phyloP scores from a whole-genome alignment of 1,140 invertebrate species.

The Galleria mellonella region DNA sequence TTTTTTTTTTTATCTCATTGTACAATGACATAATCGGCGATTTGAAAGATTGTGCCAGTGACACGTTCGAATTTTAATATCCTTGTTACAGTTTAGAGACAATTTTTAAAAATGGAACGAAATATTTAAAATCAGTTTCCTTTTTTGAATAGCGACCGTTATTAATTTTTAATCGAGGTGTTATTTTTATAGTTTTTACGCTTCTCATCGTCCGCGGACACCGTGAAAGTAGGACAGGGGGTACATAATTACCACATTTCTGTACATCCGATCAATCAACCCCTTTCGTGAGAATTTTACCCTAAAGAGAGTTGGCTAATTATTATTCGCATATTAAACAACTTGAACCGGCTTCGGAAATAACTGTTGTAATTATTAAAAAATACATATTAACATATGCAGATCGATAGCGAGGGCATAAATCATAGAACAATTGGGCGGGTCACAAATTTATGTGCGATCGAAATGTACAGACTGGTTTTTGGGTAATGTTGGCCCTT shows the following conservation, averaged over 20 bases:
- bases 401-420: constrained; percentile 42
- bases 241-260: constrained; percentile 1
- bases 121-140: too few species aligned
- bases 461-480: constrained; percentile 41
- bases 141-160: too few species aligned
- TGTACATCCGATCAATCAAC: constrained; percentile 32
- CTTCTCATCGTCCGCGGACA: too few species aligned
- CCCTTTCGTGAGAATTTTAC: constrained; percentile 53
- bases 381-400: constrained; percentile 51
- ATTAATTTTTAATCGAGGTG: too few species aligned
- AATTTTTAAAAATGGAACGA: too few species aligned
- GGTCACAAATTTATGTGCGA: constrained; percentile 35
- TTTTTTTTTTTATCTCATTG: constrained; percentile 9
- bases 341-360: constrained; percentile 35
- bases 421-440: constrained; percentile 66
- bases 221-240: background rate
- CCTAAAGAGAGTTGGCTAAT: constrained; percentile 48
- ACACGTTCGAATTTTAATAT: background rate
- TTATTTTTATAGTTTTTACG: too few species aligned
- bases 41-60: constrained; percentile 8
- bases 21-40: constrained; percentile 16
- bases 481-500: constrained; percentile 26
- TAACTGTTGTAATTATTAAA: constrained; percentile 58
- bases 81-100: too few species aligned
- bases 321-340: constrained; percentile 67